A percentile compares a stretch with the other conserved stretches of the same genome.
Conservation (phyloP, 35 echinoderm and acorn worm genomes). For the Heliocidaris erythrogramma region DNA sequence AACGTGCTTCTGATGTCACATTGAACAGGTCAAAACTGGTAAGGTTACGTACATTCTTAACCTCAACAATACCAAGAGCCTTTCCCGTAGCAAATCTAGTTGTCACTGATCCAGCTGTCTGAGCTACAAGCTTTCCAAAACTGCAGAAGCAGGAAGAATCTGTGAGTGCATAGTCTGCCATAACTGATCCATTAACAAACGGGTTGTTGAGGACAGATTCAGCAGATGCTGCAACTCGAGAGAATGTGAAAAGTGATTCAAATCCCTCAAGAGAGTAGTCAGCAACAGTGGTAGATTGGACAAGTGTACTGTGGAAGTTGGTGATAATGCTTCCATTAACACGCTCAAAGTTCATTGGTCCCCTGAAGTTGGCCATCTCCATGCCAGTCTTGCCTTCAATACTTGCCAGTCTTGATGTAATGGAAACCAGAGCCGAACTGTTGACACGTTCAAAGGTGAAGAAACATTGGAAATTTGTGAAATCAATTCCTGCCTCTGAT, state of each 20-base stretch:
- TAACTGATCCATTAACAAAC: not conserved
- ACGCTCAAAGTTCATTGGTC: slow-evolving; percentile 49
- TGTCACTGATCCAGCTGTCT: not conserved
- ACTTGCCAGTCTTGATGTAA: slow-evolving; percentile 44
- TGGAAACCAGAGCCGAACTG: slow-evolving; percentile 39
- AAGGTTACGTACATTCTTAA: slow-evolving; percentile 26
- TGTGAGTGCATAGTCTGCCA: not conserved
- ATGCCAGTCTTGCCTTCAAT: slow-evolving; percentile 30
- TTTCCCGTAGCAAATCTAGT: not conserved
- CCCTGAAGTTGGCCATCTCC: slow-evolving; percentile 56
- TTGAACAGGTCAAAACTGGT: slow-evolving; percentile 35
- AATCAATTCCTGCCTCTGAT: slow-evolving; percentile 53
- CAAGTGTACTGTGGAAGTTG: slow-evolving; percentile 34
- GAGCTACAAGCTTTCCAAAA: slow-evolving; percentile 12
- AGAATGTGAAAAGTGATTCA: slow-evolving; percentile 50
- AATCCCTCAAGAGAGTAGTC: slow-evolving; percentile 48
- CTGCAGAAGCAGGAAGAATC: slow-evolving; percentile 7
- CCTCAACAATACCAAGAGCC: not conserved
- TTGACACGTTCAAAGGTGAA: slow-evolving; percentile 67
- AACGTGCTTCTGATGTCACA: not conserved
- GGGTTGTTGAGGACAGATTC: not conserved
- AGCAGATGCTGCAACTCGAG: slow-evolving; percentile 23
- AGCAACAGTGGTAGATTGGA: slow-evolving; percentile 7
- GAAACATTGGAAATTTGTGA: slow-evolving; percentile 45
- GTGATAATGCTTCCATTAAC: slow-evolving; percentile 48